Conservation (phyloP, 2,888 invertebrate species). For the Orthosia cruda region DNA sequence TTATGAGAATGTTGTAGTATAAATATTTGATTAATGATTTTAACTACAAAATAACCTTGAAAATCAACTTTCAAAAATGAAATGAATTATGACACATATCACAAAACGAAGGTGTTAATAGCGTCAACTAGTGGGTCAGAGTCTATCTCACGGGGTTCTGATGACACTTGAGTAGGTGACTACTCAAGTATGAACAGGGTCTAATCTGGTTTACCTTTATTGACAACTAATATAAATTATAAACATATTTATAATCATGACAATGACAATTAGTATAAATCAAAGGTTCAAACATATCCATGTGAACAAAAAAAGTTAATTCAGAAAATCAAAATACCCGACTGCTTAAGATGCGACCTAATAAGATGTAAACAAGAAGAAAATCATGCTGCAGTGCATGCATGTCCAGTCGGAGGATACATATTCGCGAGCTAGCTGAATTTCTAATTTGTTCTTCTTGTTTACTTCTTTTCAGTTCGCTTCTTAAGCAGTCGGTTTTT, state of each 20-base stretch:
- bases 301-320: no score
- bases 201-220: conserved; percentile 33
- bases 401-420: no score
- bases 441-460: no score
- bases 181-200: conserved; percentile 34
- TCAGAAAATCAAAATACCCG: no score
- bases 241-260: background rate
- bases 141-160: conserved; percentile 59
- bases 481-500: no score
- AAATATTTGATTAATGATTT: conserved; percentile 1
- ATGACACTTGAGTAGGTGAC: conserved; percentile 44
- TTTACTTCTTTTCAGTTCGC: no score
- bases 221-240: conserved; percentile 14
- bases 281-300: no score
- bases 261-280: no score
- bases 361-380: no score
- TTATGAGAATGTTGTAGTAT: background rate
- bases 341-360: no score
- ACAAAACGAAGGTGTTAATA: conserved; percentile 25
- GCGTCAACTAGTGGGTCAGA: conserved; percentile 50
- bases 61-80: conserved; percentile 36
- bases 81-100: conserved; percentile 35
- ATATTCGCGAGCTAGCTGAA: no score
- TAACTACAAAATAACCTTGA: conserved; percentile 20
- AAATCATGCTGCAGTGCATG: no score